phyloP scores from a whole-genome alignment of 2,113 vertebrate species.

The Mellivora capensis region DNA sequence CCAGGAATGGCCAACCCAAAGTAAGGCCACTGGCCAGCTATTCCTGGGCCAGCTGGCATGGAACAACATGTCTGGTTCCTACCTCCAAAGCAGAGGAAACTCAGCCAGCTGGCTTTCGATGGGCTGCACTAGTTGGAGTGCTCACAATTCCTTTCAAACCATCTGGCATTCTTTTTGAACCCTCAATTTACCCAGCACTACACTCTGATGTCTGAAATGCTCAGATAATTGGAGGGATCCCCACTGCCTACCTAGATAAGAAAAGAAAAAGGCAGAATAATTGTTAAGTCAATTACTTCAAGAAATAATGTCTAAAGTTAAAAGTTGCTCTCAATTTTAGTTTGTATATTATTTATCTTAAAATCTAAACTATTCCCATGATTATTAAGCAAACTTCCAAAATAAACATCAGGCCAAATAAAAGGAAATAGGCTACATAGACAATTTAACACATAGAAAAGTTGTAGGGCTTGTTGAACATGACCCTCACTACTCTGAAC shows the following conservation, averaged over 20 bases:
- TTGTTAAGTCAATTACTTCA: slow-evolving; percentile 38
- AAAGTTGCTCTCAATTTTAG: slow-evolving; percentile 13
- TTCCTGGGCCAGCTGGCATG: slow-evolving; percentile 50
- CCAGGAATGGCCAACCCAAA: slow-evolving; percentile 48
- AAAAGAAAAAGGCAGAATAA: slow-evolving; percentile 28
- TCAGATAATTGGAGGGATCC: slow-evolving; percentile 18
- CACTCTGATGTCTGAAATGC: slow-evolving; percentile 32
- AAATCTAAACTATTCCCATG: not conserved
- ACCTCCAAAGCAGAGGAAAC: slow-evolving; percentile 46
- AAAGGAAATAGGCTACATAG: not conserved
- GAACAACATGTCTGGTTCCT: slow-evolving; percentile 56
- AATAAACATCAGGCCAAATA: slow-evolving; percentile 19
- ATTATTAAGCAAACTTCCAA: slow-evolving; percentile 44
- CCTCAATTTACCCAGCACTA: slow-evolving; percentile 49
- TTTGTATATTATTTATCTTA: not conserved
- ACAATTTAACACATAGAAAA: slow-evolving; percentile 15
- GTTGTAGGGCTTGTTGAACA: not conserved
- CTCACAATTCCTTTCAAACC: slow-evolving; percentile 55
- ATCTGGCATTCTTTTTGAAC: slow-evolving; percentile 66
- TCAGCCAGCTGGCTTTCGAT: slow-evolving; percentile 64
- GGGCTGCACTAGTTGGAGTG: slow-evolving; percentile 35
- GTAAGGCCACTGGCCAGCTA: slow-evolving; percentile 50
- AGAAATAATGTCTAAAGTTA: slow-evolving; percentile 37
- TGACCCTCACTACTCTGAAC: not conserved
- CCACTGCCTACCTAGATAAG: not conserved